Evolutionary conservation across 2,113 vertebrate species (phyloP), one percentile per base, ranked within the genome.

Genomic region (Craseonycteris thonglongyai): DNA sequence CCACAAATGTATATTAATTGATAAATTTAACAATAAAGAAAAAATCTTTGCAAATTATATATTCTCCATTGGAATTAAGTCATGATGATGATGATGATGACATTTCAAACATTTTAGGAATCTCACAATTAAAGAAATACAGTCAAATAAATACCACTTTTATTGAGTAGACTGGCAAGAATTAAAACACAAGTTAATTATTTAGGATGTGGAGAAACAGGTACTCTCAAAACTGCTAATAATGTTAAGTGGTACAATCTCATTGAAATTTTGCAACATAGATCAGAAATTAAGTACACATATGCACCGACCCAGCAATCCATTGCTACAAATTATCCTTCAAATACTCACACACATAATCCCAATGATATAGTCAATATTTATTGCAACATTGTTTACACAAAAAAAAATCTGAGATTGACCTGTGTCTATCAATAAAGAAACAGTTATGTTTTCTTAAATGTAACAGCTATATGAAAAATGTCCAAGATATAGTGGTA

Each of bases 71-170:
- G 18, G 28, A 61, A 79, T 86, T 80, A 83, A 76, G n/a, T 26
- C 68, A 75, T 49, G 15, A 91, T 54, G 38, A 75, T 49, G 15
- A 91, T 54, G 38, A 80, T 61, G 54, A 71, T 45, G 33, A n/a
- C 21, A 91, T 11, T 78, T 79, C 72, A 94, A 72, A 71, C 6
- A 30, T 76, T 69, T 85, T 13, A 71, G 56, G 7, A 90, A 30
- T 63, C 47, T 38, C 63, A 85, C 22, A 71, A 45, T 45, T 88
- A 47, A 94, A 58, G 33, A 66, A 58, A 94, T 75, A 7, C 33
- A 83, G 63, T 65, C 45, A 68, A 90, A 89, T 54, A 66, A 92
- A 71, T 87, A 81, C 40, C 42, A 81, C n/a, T 91, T 81, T 82
- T 65, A 42, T 15, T 33, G 18, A 56, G 54, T 42, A 82, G 40